phyloP scores from a whole-genome alignment of 2,888 invertebrate species.

The Meandrusa payeni region DNA sequence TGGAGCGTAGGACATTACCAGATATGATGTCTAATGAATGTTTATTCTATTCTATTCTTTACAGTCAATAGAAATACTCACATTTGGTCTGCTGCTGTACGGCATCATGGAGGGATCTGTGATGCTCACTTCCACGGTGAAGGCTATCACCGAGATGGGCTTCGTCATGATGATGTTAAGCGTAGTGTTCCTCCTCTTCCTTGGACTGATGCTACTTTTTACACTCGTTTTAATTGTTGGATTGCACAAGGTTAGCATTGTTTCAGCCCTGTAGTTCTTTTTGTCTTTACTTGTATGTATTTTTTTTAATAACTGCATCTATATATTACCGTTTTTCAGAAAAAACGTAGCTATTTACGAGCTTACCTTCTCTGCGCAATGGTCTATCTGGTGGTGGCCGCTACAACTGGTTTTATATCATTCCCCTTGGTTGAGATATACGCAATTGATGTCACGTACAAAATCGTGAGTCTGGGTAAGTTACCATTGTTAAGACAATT shows the following conservation, averaged over 20 bases:
- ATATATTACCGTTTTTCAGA: no score
- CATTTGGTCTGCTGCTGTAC: background rate
- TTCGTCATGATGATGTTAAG: slow-evolving; percentile 2
- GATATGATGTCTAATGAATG: no score
- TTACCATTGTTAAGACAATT: no score
- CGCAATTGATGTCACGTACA: slow-evolving; percentile 1
- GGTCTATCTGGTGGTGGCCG: background rate
- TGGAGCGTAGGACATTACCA: no score
- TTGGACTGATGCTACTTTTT: slow-evolving; percentile 1
- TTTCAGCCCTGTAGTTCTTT: no score
- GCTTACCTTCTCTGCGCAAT: slow-evolving; percentile 8
- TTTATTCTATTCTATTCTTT: background rate
- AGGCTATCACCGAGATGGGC: slow-evolving; percentile 3
- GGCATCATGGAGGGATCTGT: slow-evolving; percentile 1
- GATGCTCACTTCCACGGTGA: slow-evolving; percentile 1
- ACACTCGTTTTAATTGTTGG: slow-evolving; percentile 9
- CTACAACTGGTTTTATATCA: slow-evolving; percentile 9
- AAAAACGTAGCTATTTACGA: background rate
- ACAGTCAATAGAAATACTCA: slow-evolving; percentile 2
- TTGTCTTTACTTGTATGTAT: no score
- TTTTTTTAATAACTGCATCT: no score
- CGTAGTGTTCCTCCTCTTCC: slow-evolving; percentile 3
- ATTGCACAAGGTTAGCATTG: slow-evolving; percentile 12
- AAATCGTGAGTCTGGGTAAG: slow-evolving; percentile 11
- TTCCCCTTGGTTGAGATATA: slow-evolving; percentile 1